Percentiles rank a stretch among this genome's conserved stretches.
Evolutionary conservation across 1,140 invertebrate genomes (phyloP).

Genomic region (Drosophila equinoxialis): DNA sequence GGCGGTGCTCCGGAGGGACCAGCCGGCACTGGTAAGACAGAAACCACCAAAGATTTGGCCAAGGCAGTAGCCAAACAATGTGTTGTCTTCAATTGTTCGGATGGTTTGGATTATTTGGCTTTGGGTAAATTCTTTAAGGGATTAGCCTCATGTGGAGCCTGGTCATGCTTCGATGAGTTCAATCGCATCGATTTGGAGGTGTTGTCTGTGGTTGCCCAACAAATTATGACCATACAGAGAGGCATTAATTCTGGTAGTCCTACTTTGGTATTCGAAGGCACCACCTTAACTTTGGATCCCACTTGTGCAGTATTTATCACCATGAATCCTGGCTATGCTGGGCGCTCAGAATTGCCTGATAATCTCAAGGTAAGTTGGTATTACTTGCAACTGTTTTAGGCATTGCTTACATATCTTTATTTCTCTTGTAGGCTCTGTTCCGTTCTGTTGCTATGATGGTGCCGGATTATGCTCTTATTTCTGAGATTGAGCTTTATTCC

Average conservation of each 20-base stretch:
- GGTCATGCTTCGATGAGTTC: conserved; percentile 99
- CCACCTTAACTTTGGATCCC: conserved; percentile 92
- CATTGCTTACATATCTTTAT: conserved; percentile 3
- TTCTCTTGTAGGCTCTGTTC: conserved; percentile 89
- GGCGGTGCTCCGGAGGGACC: conserved; percentile 97
- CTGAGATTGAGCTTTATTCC: conserved; percentile 96
- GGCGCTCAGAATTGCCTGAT: conserved; percentile 94
- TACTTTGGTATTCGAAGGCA: conserved; percentile 94
- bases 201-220: conserved; percentile 95
- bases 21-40: conserved; percentile 97
- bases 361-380: conserved; percentile 91
- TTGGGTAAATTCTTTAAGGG: conserved; percentile 99
- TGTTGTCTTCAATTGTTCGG: conserved; percentile 98
- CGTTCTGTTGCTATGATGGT: conserved; percentile 99
- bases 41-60: conserved; percentile 97
- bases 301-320: conserved; percentile 97
- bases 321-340: conserved; percentile 98
- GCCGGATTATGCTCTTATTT: conserved; percentile 96
- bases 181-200: conserved; percentile 93
- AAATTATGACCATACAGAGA: conserved; percentile 91
- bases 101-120: conserved; percentile 95
- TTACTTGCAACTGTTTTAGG: background rate
- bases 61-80: conserved; percentile 98
- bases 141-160: conserved; percentile 96
- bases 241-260: conserved; percentile 90